phyloP scores from a whole-genome alignment of 2,888 invertebrate genomes.

The Cheilosia grossa region DNA sequence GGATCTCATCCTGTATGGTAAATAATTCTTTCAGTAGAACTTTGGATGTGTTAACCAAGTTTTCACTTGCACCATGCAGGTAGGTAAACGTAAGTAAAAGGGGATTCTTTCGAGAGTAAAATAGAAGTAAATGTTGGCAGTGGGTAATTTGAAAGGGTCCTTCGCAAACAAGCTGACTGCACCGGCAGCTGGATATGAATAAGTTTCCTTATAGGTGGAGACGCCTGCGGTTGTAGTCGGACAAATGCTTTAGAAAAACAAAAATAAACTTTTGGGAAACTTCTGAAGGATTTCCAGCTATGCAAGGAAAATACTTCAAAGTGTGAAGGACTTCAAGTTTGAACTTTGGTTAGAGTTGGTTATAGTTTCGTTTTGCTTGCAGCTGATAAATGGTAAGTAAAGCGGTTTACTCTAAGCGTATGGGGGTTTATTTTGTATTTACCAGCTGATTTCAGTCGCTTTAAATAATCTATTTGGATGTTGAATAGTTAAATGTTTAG shows the following conservation, averaged over 20 bases:
- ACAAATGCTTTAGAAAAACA: neutral
- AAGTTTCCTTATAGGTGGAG: neutral
- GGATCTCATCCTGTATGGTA: neutral
- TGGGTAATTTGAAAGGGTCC: slow-evolving; percentile 32
- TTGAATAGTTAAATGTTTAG: no score
- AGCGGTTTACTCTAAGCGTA: no score
- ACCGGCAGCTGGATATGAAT: slow-evolving; percentile 10
- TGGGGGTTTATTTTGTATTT: no score
- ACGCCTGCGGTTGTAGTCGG: neutral
- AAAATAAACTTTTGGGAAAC: no score
- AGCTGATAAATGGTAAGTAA: no score
- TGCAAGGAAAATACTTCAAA: neutral
- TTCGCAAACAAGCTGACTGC: neutral
- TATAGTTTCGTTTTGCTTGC: neutral
- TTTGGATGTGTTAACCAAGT: slow-evolving; percentile 27
- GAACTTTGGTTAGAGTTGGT: neutral
- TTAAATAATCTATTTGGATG: no score
- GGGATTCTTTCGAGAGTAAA: neutral
- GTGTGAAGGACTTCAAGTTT: neutral
- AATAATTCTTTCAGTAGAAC: neutral
- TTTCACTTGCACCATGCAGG: slow-evolving; percentile 11
- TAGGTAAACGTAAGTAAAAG: neutral
- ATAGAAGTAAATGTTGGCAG: slow-evolving; percentile 18
- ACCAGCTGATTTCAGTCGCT: no score
- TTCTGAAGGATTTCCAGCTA: slow-evolving; percentile 1